Conservation (phyloP, 2,888 invertebrate species). For the Agrochola macilenta region DNA sequence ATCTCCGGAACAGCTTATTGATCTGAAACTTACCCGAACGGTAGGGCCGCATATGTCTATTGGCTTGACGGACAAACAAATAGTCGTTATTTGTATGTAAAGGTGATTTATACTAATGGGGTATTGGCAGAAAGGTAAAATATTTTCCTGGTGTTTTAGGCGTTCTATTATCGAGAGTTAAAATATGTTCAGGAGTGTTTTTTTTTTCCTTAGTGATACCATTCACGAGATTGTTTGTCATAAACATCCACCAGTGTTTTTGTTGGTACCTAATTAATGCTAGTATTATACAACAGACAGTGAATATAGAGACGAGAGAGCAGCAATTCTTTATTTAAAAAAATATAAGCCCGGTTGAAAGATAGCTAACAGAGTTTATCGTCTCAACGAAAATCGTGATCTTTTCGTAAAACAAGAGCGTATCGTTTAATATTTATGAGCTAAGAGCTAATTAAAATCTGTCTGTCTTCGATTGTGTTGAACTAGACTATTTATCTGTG, state of each 20-base stretch:
- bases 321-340: slow-evolving; percentile 3
- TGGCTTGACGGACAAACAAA: slow-evolving; percentile 21
- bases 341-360: neutral
- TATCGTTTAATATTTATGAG: slow-evolving; percentile 28
- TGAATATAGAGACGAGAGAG: neutral
- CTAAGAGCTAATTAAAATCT: slow-evolving; percentile 17
- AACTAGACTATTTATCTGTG: neutral
- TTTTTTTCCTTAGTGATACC: neutral
- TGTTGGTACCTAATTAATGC: neutral
- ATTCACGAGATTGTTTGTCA: neutral
- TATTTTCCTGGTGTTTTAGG: neutral
- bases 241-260: neutral
- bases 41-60: neutral
- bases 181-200: neutral
- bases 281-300: no score
- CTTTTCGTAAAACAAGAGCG: slow-evolving; percentile 6
- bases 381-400: neutral
- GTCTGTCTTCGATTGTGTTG: slow-evolving; percentile 14
- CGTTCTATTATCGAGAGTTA: neutral
- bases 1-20: slow-evolving; percentile 51
- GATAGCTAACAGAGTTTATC: neutral
- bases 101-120: slow-evolving; percentile 33
- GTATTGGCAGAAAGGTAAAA: slow-evolving; percentile 8
- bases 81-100: slow-evolving; percentile 37
- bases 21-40: slow-evolving; percentile 24